Conservation (phyloP, 2,888 invertebrate species). For the Dynastes hyllus region DNA sequence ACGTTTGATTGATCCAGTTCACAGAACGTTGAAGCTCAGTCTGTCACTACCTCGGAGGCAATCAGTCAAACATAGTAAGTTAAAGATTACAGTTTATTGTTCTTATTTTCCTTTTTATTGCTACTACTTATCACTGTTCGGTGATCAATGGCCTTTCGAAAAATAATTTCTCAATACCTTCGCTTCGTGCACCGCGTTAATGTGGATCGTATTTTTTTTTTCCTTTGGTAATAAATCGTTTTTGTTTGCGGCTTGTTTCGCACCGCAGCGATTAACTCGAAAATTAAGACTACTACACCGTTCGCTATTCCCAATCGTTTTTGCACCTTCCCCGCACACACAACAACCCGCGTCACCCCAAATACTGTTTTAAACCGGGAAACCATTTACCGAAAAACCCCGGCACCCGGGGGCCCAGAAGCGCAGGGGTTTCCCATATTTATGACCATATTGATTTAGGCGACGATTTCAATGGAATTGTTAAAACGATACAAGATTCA, state of each 20-base stretch:
- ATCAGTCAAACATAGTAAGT: background rate
- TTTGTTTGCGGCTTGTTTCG: constrained; percentile 24
- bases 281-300: constrained; percentile 9
- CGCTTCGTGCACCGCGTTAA: background rate
- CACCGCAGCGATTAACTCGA: constrained; percentile 25
- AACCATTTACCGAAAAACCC: constrained; percentile 28
- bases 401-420: constrained; percentile 18
- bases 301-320: constrained; percentile 18
- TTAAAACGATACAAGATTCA: constrained; percentile 11
- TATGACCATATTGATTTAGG: constrained; percentile 46
- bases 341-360: constrained; percentile 15
- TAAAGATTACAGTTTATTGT: background rate
- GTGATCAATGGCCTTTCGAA: background rate
- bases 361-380: constrained; percentile 37
- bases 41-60: background rate
- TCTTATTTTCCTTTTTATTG: background rate
- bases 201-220: constrained; percentile 11
- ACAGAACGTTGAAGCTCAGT: background rate
- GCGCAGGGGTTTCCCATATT: constrained; percentile 25
- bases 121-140: background rate
- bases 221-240: constrained; percentile 7
- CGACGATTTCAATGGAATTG: constrained; percentile 17
- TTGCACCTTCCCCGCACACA: constrained; percentile 22
- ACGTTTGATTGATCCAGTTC: background rate
- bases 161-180: constrained; percentile 4